These are phyloP conservation scores for Astyanax mexicanus DNA, from an alignment of 2,797 vertebrate genomes.

Conservation along the genomic window DNA sequence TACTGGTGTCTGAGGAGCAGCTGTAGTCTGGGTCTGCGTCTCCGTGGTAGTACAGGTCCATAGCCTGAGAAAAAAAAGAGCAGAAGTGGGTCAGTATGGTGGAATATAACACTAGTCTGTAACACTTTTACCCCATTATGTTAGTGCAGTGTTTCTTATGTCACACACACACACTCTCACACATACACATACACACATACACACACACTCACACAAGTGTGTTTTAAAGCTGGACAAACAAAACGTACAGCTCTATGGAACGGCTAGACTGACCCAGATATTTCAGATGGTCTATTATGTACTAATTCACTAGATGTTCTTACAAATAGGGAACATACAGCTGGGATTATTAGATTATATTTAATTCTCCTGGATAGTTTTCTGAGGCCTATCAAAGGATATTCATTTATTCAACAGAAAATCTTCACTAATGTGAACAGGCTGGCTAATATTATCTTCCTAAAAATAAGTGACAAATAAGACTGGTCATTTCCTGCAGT, in stretches of 20 bases:
- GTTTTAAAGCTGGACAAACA: not conserved
- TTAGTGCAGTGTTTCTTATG: not conserved
- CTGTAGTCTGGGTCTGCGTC: conserved; percentile 80
- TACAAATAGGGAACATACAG: not conserved
- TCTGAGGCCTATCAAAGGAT: too few relatives aligned
- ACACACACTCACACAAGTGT: too few relatives aligned
- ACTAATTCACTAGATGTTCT: not conserved
- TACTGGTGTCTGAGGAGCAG: conserved; percentile 78
- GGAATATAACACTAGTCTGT: not conserved
- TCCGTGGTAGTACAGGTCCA: conserved; percentile 83
- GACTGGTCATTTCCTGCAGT: too few relatives aligned
- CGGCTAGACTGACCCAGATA: not conserved
- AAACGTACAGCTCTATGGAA: not conserved
- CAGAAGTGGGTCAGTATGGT: conserved; percentile 35
- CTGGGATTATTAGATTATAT: too few relatives aligned
- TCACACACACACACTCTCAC: not conserved
- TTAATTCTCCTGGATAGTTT: too few relatives aligned
- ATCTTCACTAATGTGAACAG: too few relatives aligned
- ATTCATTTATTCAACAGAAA: too few relatives aligned
- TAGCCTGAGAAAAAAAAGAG: conserved; percentile 70
- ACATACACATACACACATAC: too few relatives aligned
- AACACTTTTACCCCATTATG: not conserved
- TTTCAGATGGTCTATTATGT: not conserved
- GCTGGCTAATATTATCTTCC: too few relatives aligned
- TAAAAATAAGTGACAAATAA: too few relatives aligned